Percentiles rank a stretch among this genome's conserved stretches.
phyloP scores from a whole-genome alignment of 2,888 invertebrate genomes.

The Tridacna crocea region DNA sequence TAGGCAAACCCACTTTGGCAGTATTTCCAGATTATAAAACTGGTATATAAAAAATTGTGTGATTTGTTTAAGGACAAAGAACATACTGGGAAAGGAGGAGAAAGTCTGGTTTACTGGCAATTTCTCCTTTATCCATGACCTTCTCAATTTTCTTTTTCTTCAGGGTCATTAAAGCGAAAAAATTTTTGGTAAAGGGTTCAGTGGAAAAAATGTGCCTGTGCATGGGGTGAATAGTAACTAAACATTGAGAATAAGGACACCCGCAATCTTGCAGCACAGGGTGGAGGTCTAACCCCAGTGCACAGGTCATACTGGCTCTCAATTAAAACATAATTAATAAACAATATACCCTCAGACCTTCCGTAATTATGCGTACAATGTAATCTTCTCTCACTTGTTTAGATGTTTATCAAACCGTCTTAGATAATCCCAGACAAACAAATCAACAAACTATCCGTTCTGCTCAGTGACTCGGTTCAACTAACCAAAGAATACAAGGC shows the following conservation, averaged over 20 bases:
- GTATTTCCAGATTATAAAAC: too few species aligned
- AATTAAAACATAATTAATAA: conserved; percentile 16
- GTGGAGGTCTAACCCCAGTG: conserved; percentile 8
- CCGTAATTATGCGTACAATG: conserved; percentile 47
- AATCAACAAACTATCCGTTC: conserved; percentile 50
- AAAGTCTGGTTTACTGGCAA: too few species aligned
- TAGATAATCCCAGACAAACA: conserved; percentile 46
- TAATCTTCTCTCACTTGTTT: conserved; percentile 37
- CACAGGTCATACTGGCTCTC: background rate
- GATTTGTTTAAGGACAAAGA: too few species aligned
- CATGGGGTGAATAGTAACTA: too few species aligned
- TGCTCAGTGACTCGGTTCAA: conserved; percentile 54
- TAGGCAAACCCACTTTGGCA: too few species aligned
- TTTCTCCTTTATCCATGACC: too few species aligned
- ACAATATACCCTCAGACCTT: conserved; percentile 17
- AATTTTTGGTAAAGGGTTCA: too few species aligned
- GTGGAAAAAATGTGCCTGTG: too few species aligned
- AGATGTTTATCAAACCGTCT: conserved; percentile 44
- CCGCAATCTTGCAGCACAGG: background rate
- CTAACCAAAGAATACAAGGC: conserved; percentile 39
- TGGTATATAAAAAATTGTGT: too few species aligned
- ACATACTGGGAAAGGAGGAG: too few species aligned
- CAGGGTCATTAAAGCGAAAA: too few species aligned
- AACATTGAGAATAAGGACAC: background rate
- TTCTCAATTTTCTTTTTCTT: too few species aligned